Evolutionary conservation across 2,113 vertebrate species (phyloP).

Genomic region (Brachyhypopomus occidentalis): DNA sequence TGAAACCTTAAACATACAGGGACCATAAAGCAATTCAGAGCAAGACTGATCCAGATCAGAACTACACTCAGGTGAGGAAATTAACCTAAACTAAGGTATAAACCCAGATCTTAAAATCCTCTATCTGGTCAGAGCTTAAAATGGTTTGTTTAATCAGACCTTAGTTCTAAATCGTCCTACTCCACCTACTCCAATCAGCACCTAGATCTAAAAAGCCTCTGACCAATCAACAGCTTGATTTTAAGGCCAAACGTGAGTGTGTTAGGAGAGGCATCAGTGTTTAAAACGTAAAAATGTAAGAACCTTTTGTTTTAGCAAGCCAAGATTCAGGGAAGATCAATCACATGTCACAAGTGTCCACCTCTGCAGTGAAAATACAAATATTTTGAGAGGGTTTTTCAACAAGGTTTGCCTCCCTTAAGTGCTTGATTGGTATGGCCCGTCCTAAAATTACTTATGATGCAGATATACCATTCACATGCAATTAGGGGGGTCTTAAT

Average conservation of each 20-base stretch:
- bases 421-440: conserved; percentile 16
- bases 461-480: neutral
- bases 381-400: neutral
- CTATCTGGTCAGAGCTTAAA: neutral
- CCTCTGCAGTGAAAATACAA: neutral
- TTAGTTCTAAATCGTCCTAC: neutral
- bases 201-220: neutral
- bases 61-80: neutral
- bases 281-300: neutral
- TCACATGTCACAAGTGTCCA: neutral
- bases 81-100: neutral
- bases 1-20: neutral
- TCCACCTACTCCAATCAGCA: neutral
- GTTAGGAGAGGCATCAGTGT: conserved; percentile 13
- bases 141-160: conserved; percentile 5
- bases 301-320: neutral
- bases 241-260: conserved; percentile 41
- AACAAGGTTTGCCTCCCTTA: neutral
- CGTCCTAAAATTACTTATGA: neutral
- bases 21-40: conserved; percentile 24
- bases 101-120: neutral
- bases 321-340: neutral
- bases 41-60: neutral
- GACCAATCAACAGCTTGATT: conserved; percentile 43
- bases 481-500: conserved; percentile 2